Percentiles rank a stretch among this genome's conserved stretches.
Evolutionary conservation across 53 echinoderm and acorn worm species (phyloP).

Genomic region (Arbacia lixula): DNA sequence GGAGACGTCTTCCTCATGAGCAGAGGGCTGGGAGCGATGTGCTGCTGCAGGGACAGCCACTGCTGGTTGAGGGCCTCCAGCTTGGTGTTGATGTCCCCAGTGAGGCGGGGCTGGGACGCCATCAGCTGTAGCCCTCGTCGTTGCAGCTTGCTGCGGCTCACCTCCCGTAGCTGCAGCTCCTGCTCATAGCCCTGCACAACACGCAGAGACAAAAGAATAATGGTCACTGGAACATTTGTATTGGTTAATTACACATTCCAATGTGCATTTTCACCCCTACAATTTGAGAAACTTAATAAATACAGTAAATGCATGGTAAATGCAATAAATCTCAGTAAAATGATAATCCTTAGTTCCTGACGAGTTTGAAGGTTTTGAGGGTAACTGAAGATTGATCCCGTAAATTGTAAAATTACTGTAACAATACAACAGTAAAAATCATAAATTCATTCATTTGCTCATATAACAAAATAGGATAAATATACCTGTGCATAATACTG

Average conservation of each 20-base stretch:
- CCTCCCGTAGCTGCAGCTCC: slow-evolving; percentile 90
- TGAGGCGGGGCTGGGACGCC: slow-evolving; percentile 66
- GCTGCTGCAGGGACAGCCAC: slow-evolving; percentile 83
- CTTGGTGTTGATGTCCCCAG: slow-evolving; percentile 65
- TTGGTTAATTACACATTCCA: background rate
- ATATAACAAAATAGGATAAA: no score
- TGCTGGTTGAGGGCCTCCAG: slow-evolving; percentile 84
- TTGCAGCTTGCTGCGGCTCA: slow-evolving; percentile 86
- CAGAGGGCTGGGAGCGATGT: slow-evolving; percentile 70
- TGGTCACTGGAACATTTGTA: background rate
- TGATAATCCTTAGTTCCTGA: no score
- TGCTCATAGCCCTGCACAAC: slow-evolving; percentile 84
- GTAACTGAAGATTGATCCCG: no score
- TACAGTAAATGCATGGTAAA: no score
- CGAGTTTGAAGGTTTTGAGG: no score
- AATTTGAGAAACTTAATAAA: no score
- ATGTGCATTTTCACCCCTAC: background rate
- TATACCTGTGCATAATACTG: no score
- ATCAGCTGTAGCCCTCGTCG: slow-evolving; percentile 78
- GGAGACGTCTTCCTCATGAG: background rate
- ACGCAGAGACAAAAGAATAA: background rate
- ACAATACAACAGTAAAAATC: no score
- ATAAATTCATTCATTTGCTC: no score
- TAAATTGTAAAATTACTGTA: no score
- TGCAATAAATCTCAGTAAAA: no score